phyloP scores from a whole-genome alignment of 1,140 invertebrate genomes.

The Mamestra configurata region DNA sequence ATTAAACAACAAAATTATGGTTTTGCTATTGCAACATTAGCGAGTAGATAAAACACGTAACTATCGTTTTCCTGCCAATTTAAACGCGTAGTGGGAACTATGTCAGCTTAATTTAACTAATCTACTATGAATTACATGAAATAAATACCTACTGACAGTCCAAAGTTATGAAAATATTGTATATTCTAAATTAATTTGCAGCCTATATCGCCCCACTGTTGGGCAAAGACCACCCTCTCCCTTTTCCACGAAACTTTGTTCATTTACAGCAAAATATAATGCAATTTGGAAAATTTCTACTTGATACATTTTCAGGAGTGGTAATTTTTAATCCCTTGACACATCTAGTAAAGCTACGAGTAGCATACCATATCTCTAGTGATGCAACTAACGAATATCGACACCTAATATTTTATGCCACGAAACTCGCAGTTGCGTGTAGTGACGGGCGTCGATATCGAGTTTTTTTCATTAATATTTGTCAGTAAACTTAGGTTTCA shows the following conservation, averaged over 20 bases:
- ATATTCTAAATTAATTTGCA: no score
- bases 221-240: no score
- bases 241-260: no score
- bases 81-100: not conserved
- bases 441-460: conserved; percentile 36
- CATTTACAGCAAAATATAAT: no score
- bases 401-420: conserved; percentile 63
- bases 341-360: conserved; percentile 25
- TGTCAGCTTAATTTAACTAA: conserved; percentile 3
- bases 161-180: no score
- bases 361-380: conserved; percentile 50
- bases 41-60: not conserved
- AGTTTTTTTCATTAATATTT: conserved; percentile 59
- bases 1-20: no score
- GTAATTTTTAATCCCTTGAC: not conserved
- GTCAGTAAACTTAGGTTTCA: conserved; percentile 34
- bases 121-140: not conserved
- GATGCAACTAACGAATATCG: conserved; percentile 63
- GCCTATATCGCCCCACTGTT: no score
- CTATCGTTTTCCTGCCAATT: conserved; percentile 12
- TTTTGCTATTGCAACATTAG: no score
- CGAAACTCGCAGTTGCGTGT: conserved; percentile 20
- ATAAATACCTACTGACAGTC: not conserved
- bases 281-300: no score
- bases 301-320: no score